Percentiles rank a stretch among this genome's conserved stretches.
Conservation (phyloP, 2,888 invertebrate genomes). For the Leptinotarsa rubiginosa region DNA sequence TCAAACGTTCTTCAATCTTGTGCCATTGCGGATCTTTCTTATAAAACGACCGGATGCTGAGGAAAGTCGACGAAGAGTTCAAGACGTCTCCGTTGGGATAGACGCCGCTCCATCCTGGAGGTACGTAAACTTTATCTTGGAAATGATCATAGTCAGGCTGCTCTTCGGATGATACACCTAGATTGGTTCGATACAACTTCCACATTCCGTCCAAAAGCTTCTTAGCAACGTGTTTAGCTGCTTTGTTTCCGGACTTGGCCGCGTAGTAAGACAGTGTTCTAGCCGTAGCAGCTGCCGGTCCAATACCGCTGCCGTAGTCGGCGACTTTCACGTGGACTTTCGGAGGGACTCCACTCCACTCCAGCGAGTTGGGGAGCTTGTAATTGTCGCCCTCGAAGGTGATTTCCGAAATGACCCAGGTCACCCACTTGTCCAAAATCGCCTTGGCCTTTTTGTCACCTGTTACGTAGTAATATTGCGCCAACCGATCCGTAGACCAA, state of each 20-base stretch:
- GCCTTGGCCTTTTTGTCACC: constrained; percentile 47
- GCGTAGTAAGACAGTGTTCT: constrained; percentile 50
- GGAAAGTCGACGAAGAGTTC: constrained; percentile 48
- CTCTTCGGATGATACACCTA: constrained; percentile 45
- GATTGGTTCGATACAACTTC: constrained; percentile 37
- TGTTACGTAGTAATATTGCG: constrained; percentile 51
- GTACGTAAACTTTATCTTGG: constrained; percentile 46
- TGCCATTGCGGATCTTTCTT: constrained; percentile 49
- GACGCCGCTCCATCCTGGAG: constrained; percentile 48
- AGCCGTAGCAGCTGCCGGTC: constrained; percentile 48
- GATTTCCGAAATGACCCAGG: constrained; percentile 44
- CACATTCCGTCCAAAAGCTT: constrained; percentile 47
- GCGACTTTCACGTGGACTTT: constrained; percentile 41
- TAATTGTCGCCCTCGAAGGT: constrained; percentile 36
- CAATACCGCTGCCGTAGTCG: constrained; percentile 43
- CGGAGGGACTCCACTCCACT: constrained; percentile 46
- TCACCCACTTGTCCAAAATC: constrained; percentile 48
- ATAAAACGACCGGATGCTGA: constrained; percentile 49
- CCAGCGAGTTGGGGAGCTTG: constrained; percentile 40
- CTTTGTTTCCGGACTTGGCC: constrained; percentile 45
- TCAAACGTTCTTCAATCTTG: constrained; percentile 47
- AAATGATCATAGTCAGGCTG: constrained; percentile 36
- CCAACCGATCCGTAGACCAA: constrained; percentile 51
- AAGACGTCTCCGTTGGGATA: constrained; percentile 52
- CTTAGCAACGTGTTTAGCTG: constrained; percentile 46